A percentile compares a stretch with the other conserved stretches of the same genome.
phyloP scores from a whole-genome alignment of 2,113 vertebrate genomes.

The Oreochromis aureus region DNA sequence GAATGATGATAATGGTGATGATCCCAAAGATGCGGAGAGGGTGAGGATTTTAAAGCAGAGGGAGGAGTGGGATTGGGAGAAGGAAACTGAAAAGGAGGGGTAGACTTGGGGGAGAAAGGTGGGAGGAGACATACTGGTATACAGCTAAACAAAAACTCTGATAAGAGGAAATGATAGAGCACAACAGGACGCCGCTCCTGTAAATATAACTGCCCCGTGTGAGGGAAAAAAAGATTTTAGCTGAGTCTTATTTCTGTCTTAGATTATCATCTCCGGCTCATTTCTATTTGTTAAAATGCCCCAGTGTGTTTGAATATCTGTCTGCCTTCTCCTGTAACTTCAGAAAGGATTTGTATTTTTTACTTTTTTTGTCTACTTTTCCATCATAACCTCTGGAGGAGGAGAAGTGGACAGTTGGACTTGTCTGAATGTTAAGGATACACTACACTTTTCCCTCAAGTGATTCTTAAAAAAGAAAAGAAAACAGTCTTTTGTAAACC shows the following conservation, averaged over 20 bases:
- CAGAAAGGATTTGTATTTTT: neutral
- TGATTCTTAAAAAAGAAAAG: neutral
- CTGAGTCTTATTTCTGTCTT: conserved; percentile 21
- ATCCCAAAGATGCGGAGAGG: neutral
- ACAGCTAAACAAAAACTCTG: conserved; percentile 51
- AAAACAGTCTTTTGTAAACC: conserved; percentile 30
- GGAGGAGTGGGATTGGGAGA: conserved; percentile 51
- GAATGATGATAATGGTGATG: neutral
- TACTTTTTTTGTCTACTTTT: neutral
- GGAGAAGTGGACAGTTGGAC: neutral
- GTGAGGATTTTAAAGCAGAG: neutral
- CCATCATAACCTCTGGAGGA: conserved; percentile 20
- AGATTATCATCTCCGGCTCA: neutral
- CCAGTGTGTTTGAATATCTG: neutral
- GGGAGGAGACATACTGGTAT: conserved; percentile 59
- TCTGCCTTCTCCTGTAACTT: neutral
- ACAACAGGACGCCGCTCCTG: conserved; percentile 2
- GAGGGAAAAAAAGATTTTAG: neutral
- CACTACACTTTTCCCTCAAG: neutral
- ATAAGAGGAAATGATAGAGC: conserved; percentile 38
- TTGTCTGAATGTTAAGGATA: conserved; percentile 35
- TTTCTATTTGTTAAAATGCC: neutral
- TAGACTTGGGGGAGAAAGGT: neutral
- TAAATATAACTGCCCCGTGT: conserved; percentile 8
- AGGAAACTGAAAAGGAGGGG: conserved; percentile 38